phyloP scores from a whole-genome alignment of 2,797 vertebrate genomes.

The Cyprinodon diabolis region DNA sequence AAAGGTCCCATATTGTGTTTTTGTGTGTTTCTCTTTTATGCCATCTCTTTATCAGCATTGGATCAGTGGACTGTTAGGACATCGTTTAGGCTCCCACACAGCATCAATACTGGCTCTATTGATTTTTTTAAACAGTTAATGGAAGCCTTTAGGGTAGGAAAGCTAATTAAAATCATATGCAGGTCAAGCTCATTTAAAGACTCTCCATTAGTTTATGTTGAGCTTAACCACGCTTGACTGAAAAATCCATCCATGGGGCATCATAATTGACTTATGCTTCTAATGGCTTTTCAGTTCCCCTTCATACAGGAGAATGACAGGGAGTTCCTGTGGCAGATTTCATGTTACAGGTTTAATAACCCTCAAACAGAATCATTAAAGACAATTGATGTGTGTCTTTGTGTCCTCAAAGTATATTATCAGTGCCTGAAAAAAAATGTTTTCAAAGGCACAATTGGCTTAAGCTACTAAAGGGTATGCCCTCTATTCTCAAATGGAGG shows the following conservation, averaged over 20 bases:
- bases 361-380: constrained; percentile 60
- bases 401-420: constrained; percentile 50
- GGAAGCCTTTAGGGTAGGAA: constrained; percentile 81
- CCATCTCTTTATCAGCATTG: constrained; percentile 63
- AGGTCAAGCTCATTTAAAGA: constrained; percentile 84
- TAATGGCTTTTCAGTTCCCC: constrained; percentile 78
- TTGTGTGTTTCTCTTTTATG: constrained; percentile 23
- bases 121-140: constrained; percentile 84
- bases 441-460: constrained; percentile 22
- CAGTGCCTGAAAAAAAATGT: constrained; percentile 33
- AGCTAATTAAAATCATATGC: constrained; percentile 85
- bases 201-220: constrained; percentile 82
- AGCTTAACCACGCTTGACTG: constrained; percentile 80
- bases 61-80: constrained; percentile 72
- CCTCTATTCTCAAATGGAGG: not conserved
- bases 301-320: constrained; percentile 50
- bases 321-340: constrained; percentile 66
- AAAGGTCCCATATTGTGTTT: constrained; percentile 32
- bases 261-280: constrained; percentile 79
- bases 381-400: constrained; percentile 37
- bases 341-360: constrained; percentile 59
- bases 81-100: constrained; percentile 72
- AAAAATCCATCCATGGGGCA: constrained; percentile 79
- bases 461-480: constrained; percentile 24
- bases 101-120: constrained; percentile 77